A percentile compares a stretch with the other conserved stretches of the same genome.
These are phyloP conservation scores for Pelecanoides urinatrix DNA, from an alignment of 2,113 vertebrate species.

Conservation along the genomic window DNA sequence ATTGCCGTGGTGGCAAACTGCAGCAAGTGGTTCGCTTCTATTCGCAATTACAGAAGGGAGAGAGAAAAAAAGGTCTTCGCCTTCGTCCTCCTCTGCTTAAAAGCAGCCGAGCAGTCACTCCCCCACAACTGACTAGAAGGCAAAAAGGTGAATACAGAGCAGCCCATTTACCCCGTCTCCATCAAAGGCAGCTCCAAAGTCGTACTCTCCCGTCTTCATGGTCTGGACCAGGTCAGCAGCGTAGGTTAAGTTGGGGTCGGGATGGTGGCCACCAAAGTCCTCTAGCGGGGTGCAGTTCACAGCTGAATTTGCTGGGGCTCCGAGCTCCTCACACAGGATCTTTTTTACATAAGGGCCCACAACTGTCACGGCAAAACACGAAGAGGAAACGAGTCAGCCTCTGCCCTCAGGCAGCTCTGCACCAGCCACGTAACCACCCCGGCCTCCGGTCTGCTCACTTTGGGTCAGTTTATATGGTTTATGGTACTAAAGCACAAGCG, in stretches of 20 bases:
- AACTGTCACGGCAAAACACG: slow-evolving; percentile 62
- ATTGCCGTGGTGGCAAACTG: neutral
- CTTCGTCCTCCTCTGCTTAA: neutral
- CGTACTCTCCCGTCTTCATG: slow-evolving; percentile 95
- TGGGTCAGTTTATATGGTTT: neutral
- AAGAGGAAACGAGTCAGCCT: neutral
- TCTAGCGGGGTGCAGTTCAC: slow-evolving; percentile 92
- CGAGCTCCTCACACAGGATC: slow-evolving; percentile 95
- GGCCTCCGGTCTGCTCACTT: fast-evolving
- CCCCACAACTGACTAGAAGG: neutral
- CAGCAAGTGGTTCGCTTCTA: neutral
- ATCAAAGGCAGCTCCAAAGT: slow-evolving; percentile 96
- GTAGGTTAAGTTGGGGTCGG: slow-evolving; percentile 96
- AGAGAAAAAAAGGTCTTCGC: neutral
- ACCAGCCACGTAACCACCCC: neutral
- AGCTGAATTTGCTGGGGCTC: slow-evolving; percentile 90
- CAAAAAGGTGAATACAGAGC: neutral
- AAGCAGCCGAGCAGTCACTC: neutral
- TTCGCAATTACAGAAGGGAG: neutral
- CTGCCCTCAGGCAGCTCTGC: neutral
- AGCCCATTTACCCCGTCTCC: slow-evolving; percentile 89
- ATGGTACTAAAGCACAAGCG: neutral
- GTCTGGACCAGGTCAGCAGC: slow-evolving; percentile 93
- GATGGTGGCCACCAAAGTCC: slow-evolving; percentile 97
- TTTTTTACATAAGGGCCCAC: slow-evolving; percentile 96